Evolutionary conservation across 2,797 vertebrate genomes (phyloP).

Genomic region (Pterois miles): DNA sequence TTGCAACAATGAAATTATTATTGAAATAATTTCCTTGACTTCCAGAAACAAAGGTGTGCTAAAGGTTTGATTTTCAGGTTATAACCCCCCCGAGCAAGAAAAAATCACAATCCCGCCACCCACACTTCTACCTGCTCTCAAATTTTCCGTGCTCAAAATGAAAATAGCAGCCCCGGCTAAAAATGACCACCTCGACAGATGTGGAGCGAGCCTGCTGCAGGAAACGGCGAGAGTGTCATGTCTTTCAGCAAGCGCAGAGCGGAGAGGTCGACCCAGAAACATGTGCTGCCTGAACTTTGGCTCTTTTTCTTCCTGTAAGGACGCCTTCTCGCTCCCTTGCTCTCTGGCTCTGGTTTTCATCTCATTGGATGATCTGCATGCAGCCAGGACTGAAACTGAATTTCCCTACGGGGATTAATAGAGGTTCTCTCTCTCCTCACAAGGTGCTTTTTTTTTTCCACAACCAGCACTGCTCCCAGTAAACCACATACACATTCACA

Average conservation of each 20-base stretch:
- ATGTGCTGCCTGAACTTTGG: conserved; percentile 83
- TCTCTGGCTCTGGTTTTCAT: conserved; percentile 11
- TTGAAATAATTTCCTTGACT: background rate
- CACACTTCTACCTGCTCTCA: background rate
- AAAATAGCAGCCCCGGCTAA: conserved; percentile 77
- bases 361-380: background rate
- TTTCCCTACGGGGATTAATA: no score
- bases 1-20: background rate
- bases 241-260: conserved; percentile 57
- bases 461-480: no score
- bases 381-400: no score
- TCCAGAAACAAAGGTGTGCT: background rate
- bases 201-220: conserved; percentile 50
- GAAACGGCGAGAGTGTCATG: conserved; percentile 68
- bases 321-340: conserved; percentile 57
- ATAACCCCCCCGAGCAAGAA: background rate
- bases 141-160: conserved; percentile 45
- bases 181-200: conserved; percentile 72
- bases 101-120: background rate
- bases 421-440: no score
- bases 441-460: no score
- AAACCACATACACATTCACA: no score
- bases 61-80: background rate
- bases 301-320: conserved; percentile 75
- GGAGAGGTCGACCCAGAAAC: conserved; percentile 76